phyloP scores from a whole-genome alignment of 1,140 invertebrate species.

The Eueides isabella region DNA sequence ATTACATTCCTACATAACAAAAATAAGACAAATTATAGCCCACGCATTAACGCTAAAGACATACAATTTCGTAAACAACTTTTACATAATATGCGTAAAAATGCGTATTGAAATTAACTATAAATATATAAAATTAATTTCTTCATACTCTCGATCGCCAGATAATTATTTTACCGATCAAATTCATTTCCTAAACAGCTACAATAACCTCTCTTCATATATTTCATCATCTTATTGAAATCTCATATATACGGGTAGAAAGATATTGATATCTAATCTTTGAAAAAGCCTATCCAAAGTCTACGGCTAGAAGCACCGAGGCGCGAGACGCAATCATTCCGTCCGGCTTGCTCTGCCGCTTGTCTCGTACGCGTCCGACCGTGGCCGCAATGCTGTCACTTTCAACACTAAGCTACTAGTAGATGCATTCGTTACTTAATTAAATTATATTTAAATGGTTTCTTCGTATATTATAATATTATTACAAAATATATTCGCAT shows the following conservation, averaged over 20 bases:
- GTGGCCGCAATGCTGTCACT: conserved; percentile 25
- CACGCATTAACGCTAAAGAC: too few relatives aligned
- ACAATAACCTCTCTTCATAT: not conserved
- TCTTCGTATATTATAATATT: too few relatives aligned
- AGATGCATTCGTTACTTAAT: not conserved
- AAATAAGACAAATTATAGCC: too few relatives aligned
- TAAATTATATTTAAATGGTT: not conserved
- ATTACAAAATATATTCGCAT: too few relatives aligned
- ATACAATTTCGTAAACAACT: too few relatives aligned
- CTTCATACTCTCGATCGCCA: too few relatives aligned
- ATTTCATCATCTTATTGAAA: not conserved
- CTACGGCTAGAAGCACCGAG: conserved; percentile 25
- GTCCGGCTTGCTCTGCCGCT: conserved; percentile 45
- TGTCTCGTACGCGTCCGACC: conserved; percentile 46
- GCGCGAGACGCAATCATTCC: conserved; percentile 51
- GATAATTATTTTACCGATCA: too few relatives aligned
- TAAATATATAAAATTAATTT: too few relatives aligned
- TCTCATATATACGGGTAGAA: not conserved
- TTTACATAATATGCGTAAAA: too few relatives aligned
- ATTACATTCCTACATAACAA: too few relatives aligned
- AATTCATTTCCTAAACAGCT: too few relatives aligned
- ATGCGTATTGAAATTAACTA: too few relatives aligned
- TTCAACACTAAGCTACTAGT: not conserved
- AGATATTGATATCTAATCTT: not conserved
- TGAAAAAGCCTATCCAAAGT: not conserved